Percentiles rank a stretch among this genome's conserved stretches.
Conservation (phyloP, 2,797 vertebrate species). For the Gymnothorax javanicus region DNA sequence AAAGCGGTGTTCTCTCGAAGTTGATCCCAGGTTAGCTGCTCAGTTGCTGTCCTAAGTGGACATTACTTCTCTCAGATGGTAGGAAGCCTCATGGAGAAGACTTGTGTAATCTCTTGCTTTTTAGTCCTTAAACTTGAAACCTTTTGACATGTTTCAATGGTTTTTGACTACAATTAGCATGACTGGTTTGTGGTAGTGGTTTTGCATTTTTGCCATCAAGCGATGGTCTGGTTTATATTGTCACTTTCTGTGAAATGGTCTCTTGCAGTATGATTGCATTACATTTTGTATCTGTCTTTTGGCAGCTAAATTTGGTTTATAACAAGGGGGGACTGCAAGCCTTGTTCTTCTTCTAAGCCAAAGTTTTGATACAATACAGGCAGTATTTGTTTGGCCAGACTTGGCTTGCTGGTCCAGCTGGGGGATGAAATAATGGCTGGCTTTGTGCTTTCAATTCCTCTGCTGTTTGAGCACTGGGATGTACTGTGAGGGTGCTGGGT, state of each 20-base stretch:
- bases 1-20: background rate
- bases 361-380: background rate
- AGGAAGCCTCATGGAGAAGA: background rate
- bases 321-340: background rate
- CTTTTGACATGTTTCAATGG: background rate
- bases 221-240: background rate
- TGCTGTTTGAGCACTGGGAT: background rate
- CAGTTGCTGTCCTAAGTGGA: background rate
- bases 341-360: background rate
- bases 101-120: background rate
- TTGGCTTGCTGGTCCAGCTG: background rate
- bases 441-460: slow-evolving; percentile 11
- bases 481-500: background rate
- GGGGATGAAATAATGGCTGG: background rate
- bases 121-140: background rate
- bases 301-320: background rate
- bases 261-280: no score
- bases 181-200: background rate
- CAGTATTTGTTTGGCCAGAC: background rate
- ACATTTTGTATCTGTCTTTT: background rate
- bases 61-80: background rate
- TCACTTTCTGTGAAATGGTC: no score
- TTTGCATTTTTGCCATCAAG: background rate
- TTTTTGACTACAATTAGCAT: background rate
- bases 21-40: background rate